Evolutionary conservation across 2,113 vertebrate genomes (phyloP), one percentile per base, ranked within the genome.

Genomic region (Spilogale gracilis): DNA sequence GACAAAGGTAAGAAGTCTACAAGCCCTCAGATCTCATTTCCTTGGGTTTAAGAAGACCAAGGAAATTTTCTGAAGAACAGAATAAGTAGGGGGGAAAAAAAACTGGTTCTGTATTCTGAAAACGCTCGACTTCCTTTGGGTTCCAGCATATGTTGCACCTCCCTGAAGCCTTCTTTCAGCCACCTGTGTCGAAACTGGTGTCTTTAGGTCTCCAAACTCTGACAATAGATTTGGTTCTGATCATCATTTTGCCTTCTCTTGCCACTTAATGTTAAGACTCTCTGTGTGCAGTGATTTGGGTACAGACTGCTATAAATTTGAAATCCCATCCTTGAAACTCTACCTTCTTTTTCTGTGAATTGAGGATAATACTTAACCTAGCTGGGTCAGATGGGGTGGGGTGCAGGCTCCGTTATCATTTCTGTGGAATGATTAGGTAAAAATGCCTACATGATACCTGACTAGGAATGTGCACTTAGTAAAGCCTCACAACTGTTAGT

Each of bases 1-100:
- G 50, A 65, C 1, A 54, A 93, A 91, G 95, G 97, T 98, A 97
- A 94, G 82, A 65, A 9, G 21, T n/a, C 45, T 21, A 27, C 0
- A n/a, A 14, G 27, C 27, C 45, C n/a, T 52, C 38, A 27, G 1
- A 20, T 67, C 9, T 1, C 18, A 23, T 52, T 30, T 63, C 9
- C 48, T 84, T 10, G n/a, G 16, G 7, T 38, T 16, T 54, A 10
- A 67, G 67, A 73, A 94, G 65, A 54, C 9, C 16, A 18, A 50
- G 30, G 23, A 54, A 43, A 32, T 67, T 61, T 60, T 54, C 56
- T 50, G 48, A 85, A 48, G 30, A 9, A 3, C 14, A 18, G 21
- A 69, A 69, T 38, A 54, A 21, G 43, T n/a, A 58, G 4, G 38
- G 13, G 20, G 69, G 48, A 71, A 25, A 76, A 32, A 74, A n/a